phyloP scores from a whole-genome alignment of 2,797 vertebrate genomes.

The Euthynnus affinis region DNA sequence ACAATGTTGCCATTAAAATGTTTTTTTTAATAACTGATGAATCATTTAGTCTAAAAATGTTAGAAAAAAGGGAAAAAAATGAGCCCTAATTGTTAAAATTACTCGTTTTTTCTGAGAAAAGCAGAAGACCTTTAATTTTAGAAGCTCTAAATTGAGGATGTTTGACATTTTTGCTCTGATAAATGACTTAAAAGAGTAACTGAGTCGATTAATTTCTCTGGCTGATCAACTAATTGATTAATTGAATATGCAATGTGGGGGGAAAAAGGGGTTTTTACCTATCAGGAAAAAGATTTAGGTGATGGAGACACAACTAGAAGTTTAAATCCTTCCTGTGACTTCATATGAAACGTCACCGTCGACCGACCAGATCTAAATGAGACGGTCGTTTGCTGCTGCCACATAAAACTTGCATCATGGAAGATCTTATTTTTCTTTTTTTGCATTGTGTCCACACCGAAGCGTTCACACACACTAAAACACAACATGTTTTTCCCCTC shows the following conservation, averaged over 20 bases:
- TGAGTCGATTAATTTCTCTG: too few relatives aligned
- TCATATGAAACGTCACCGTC: conserved; percentile 21
- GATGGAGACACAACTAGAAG: background rate
- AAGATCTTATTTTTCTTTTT: background rate
- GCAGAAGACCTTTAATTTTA: too few relatives aligned
- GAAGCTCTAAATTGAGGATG: too few relatives aligned
- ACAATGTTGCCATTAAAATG: too few relatives aligned
- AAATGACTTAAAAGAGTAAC: too few relatives aligned
- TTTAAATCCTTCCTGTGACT: conserved; percentile 22
- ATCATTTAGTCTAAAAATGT: background rate
- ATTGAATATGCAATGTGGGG: background rate
- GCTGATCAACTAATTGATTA: too few relatives aligned
- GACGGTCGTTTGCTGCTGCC: conserved; percentile 24
- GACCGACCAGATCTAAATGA: conserved; percentile 16
- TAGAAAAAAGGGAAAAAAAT: too few relatives aligned
- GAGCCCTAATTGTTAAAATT: too few relatives aligned
- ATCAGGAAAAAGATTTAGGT: background rate
- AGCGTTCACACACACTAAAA: background rate
- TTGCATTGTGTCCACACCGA: conserved; percentile 28
- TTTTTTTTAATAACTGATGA: background rate
- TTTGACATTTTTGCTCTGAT: background rate
- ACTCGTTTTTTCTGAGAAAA: too few relatives aligned
- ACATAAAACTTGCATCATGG: conserved; percentile 31
- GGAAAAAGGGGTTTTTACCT: background rate
- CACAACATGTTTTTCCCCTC: conserved; percentile 3